phyloP scores from a whole-genome alignment of 2,888 invertebrate species.

The Oeneis ivallda region DNA sequence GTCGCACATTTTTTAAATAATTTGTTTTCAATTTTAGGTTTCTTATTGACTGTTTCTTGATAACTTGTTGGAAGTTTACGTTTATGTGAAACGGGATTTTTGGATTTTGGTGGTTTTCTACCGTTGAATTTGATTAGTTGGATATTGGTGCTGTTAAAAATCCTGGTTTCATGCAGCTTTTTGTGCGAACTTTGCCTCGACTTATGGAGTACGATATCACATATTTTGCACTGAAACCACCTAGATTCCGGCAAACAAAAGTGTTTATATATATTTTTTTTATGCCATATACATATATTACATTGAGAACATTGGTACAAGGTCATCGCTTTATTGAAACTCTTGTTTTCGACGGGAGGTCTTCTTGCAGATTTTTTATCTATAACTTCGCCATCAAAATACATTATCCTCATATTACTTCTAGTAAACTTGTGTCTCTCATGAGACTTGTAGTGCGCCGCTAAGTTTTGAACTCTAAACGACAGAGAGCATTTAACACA shows the following conservation, averaged over 20 bases:
- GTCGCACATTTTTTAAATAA: background rate
- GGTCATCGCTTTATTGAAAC: background rate
- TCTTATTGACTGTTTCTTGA: background rate
- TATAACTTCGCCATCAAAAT: background rate
- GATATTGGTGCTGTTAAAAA: background rate
- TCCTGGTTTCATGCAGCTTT: background rate
- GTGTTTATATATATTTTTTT: slow-evolving; percentile 19
- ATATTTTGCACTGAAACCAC: slow-evolving; percentile 17
- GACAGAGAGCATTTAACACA: slow-evolving; percentile 33
- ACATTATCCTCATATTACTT: slow-evolving; percentile 21
- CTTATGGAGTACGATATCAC: background rate
- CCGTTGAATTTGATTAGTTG: background rate
- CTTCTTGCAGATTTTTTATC: background rate
- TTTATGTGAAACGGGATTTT: background rate
- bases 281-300: slow-evolving; percentile 14
- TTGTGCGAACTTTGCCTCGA: background rate
- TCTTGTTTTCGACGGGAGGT: background rate
- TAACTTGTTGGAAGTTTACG: background rate
- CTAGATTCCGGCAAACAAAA: background rate
- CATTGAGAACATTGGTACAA: slow-evolving; percentile 31
- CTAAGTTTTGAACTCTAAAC: slow-evolving; percentile 16
- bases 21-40: background rate
- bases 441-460: slow-evolving; percentile 26
- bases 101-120: background rate
- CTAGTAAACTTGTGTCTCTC: slow-evolving; percentile 26